Conservation (phyloP, 2,113 vertebrate genomes). For the Kryptolebias marmoratus region DNA sequence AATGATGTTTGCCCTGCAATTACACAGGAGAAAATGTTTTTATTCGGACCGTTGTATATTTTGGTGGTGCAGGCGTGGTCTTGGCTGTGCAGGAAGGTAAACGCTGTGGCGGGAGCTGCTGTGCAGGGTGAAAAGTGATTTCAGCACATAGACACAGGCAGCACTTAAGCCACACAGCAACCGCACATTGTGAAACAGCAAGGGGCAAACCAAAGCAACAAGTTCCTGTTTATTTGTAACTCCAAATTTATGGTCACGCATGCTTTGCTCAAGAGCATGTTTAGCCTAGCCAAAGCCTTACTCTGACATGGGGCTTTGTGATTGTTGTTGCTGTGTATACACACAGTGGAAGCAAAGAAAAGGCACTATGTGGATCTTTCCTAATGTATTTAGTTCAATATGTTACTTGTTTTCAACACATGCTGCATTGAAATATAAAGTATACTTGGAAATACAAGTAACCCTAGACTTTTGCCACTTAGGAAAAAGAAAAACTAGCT, state of each 20-base stretch:
- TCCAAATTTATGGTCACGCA: constrained; percentile 40
- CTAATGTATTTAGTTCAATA: background rate
- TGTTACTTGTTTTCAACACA: too few species aligned
- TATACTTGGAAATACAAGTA: too few species aligned
- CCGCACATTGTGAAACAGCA: constrained; percentile 63
- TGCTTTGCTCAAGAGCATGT: constrained; percentile 38
- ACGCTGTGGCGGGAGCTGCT: constrained; percentile 52
- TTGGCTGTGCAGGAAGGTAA: constrained; percentile 66
- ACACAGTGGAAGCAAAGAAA: constrained; percentile 14
- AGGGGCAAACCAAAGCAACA: constrained; percentile 57
- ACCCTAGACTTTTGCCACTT: too few species aligned
- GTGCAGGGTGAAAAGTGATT: constrained; percentile 65
- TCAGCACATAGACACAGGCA: constrained; percentile 51
- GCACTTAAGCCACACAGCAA: constrained; percentile 49
- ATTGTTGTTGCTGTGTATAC: constrained; percentile 30
- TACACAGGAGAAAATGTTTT: constrained; percentile 73
- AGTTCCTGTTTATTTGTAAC: constrained; percentile 62
- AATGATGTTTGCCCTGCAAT: constrained; percentile 78
- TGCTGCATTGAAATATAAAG: too few species aligned
- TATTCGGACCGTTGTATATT: constrained; percentile 74
- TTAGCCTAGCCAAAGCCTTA: constrained; percentile 13
- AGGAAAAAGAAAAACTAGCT: too few species aligned
- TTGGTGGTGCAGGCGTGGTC: constrained; percentile 72
- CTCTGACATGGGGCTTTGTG: constrained; percentile 37
- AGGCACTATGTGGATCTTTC: background rate